Base-by-base conservation (phyloP, 2,797 vertebrate species). In the Rhadinocentrus ornatus region DNA sequence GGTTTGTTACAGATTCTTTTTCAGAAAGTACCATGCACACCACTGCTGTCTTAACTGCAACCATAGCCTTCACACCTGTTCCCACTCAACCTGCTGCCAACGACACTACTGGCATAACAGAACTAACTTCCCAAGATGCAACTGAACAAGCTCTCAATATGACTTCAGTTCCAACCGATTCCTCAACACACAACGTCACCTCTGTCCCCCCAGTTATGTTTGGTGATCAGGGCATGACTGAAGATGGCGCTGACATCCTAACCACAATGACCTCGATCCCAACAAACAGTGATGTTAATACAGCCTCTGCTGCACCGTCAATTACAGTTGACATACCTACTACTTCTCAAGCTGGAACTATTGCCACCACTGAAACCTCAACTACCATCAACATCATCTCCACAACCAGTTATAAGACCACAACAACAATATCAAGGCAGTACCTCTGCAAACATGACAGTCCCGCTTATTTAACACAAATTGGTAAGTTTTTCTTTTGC, bases 371-470 rank as follows among this genome's bases (percentile, higher is more conserved):
- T 46, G 78, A 77, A 0, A 67, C 90, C 0, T 78, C 83, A 63
- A 89, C 82, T 46, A 50, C 26, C 41, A 77, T 78, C 65, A 73
- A 15, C 32, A 3, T 88, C 69, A 78, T 56, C 0, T 65, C 82
- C 3, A 72, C 90, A n/a, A 66, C 89, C 71, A 78, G 75, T n/a
- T 60, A 37, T 41, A 85, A 64, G 56, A 86, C 70, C 55, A 86
- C 73, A 11, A 66, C 92, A 8, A 85, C 95, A 24, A 92, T 94
- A 52, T 81, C 89, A 60, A 94, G 92, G 15, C 94, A 92, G 0
- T 98, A 96, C 0, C 84, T 98, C 84, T 99, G 98, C 56, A 95
- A 95, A 66, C 87, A 95, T 66, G 91, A 96, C 0, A 86, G 93
- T 52, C 94, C 95, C 0, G 88, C 90, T 60, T 98, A 98, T 86